Percentiles rank a stretch among this genome's conserved stretches.
Evolutionary conservation across 2,888 invertebrate genomes (phyloP).

Genomic region (Loripinus fragilis): DNA sequence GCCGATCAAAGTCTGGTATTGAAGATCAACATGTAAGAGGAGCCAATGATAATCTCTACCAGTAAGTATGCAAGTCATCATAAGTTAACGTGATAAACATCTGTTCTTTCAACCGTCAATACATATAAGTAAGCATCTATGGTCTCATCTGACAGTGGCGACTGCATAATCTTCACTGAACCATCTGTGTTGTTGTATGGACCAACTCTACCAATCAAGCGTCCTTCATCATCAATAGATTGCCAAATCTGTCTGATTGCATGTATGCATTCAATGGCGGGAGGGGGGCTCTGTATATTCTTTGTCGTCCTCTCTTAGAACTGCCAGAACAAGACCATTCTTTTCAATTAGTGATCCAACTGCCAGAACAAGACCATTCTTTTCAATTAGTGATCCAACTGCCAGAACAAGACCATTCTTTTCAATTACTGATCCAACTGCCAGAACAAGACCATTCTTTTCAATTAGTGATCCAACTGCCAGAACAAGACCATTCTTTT

Average conservation of each 20-base stretch:
- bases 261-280: too few species aligned
- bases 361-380: too few species aligned
- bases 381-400: too few species aligned
- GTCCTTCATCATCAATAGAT: neutral
- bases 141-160: slow-evolving; percentile 3
- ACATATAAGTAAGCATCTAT: neutral
- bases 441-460: too few species aligned
- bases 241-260: neutral
- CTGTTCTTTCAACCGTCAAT: neutral
- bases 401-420: too few species aligned
- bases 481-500: too few species aligned
- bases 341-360: too few species aligned
- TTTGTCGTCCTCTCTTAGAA: too few species aligned
- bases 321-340: too few species aligned
- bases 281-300: too few species aligned
- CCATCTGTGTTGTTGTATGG: neutral
- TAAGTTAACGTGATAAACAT: neutral
- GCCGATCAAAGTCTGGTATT: slow-evolving; percentile 1
- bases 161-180: neutral
- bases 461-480: too few species aligned
- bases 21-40: neutral
- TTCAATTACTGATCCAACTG: too few species aligned
- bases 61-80: neutral
- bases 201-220: neutral
- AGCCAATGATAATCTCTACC: neutral